Evolutionary conservation across 2,797 vertebrate genomes (phyloP), one percentile per base, ranked within the genome.

Genomic region (Pelodytes ibericus): DNA sequence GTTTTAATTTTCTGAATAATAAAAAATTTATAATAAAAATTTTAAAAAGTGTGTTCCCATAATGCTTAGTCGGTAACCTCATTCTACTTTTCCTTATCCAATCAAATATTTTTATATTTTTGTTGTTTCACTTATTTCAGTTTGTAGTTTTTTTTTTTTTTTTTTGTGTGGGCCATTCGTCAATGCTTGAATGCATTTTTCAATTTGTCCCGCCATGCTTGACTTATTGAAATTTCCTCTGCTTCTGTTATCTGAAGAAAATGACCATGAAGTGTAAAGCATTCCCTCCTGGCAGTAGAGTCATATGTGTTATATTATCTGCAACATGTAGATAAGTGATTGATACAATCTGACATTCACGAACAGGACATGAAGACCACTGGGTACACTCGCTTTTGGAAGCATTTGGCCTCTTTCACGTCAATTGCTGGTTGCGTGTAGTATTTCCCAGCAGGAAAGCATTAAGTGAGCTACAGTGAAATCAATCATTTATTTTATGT

Each of bases 401-500:
- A 51, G 31, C 44, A 16, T 39, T 61, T 53, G 44, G 29, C 39
- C 3, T 39, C 6, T 41, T 53, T 51, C 59, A 2, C 51, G n/a
- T 39, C 36, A 44, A 61, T 57, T 53, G 44, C 74, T 64, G 20
- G 41, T 41, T 31, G 47, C 31, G 59, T 64, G 59, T 63, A 63
- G 63, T 64, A 76, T 57, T 76, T 57, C 39, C 66, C 66, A 76
- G 68, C 74, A 77, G 74, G 74, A 71, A 71, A 26, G 33, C 57
- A 69, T 75, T 69, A 68, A 3, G 53, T 11, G 49, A 65, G 66
- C 31, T 33, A n/a, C 60, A 26, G 26, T 27, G 49, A 69, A 77
- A 77, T 75, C 63, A 63, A 64, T 70, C 33, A 56, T 64, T 57
- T 31, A 44, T 75, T 70, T 71, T 47, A 70, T 22, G 31, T 56